Base-by-base conservation (phyloP, 2,797 vertebrate genomes). In the Sylvia borin region DNA sequence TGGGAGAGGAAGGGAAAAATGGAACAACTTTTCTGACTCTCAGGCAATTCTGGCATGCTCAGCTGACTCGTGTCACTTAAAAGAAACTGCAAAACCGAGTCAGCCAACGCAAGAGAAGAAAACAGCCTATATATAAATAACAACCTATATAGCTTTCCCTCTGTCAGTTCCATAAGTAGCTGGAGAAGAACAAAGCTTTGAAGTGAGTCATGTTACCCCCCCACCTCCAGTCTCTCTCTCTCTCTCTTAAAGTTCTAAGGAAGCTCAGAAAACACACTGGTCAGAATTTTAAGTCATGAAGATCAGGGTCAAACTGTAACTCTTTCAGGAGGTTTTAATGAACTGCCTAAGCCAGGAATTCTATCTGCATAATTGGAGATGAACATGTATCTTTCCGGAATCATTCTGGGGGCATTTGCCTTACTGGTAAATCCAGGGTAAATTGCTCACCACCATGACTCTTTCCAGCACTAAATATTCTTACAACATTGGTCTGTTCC, bases 171-270 rank as follows among this genome's bases (percentile, higher is more conserved):
- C 70, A 5, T 54, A 90, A 95, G 90, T 32, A 92, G 53, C 14
- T 91, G 78, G 68, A 85, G 71, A 72, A 79, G 87, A 95, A 90
- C 82, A 95, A 95, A 94, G 66, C 75, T 88, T 90, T 80, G 38
- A 92, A 88, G 62, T 92, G 91, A 95, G 72, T 95, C 89, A 80
- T 51, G 43, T 72, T 80, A 71, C 53, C 45, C 50, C 50, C 38
- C 34, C 51, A 67, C 48, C 64, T 42, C 20, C 50, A 64, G 74
- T 75, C 22, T 66, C 58, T 86, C 25, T 51, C 25, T 55, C 32
- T 36, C 9, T 78, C 7, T 60, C 34, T 53, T 19, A 65, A 72
- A 5, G 0, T 65, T 84, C 36, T 40, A 57, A 77, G 12, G 22
- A 83, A 92, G 68, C 31, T 85, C 48, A 90, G 57, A 68, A 94